phyloP scores from a whole-genome alignment of 2,888 invertebrate species.

The Hydriomena furcata region DNA sequence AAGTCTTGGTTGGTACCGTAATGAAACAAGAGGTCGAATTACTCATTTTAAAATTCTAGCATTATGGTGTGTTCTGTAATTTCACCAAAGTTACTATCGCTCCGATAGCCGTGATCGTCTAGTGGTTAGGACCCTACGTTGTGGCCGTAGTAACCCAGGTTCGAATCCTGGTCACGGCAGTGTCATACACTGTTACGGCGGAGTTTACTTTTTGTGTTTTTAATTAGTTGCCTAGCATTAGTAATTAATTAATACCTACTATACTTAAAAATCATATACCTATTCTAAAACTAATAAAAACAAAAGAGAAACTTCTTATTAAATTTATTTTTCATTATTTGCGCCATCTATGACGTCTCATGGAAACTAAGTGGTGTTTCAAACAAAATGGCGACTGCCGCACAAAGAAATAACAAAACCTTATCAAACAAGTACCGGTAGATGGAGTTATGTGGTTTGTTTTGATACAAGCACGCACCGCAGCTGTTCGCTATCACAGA shows the following conservation, averaged over 20 bases:
- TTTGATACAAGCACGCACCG: conserved; percentile 77
- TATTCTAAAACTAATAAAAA: not conserved
- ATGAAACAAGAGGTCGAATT: no score
- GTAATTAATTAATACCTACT: no score
- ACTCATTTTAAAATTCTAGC: no score
- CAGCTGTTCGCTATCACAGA: conserved; percentile 83
- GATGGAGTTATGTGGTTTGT: conserved; percentile 73
- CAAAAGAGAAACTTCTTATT: not conserved
- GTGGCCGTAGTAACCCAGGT: conserved; percentile 91
- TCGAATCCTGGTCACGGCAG: conserved; percentile 80
- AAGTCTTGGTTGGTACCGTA: no score
- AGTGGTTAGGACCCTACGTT: conserved; percentile 91
- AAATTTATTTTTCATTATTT: conserved; percentile 15
- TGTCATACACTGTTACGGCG: conserved; percentile 62
- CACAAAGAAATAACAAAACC: not conserved
- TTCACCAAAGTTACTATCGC: not conserved
- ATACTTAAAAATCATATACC: no score
- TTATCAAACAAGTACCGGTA: conserved; percentile 29
- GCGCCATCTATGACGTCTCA: conserved; percentile 45
- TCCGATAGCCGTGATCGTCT: conserved; percentile 84
- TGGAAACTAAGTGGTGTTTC: conserved; percentile 6
- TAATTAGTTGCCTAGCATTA: conserved; percentile 12
- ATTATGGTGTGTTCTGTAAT: conserved; percentile 11
- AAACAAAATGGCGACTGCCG: conserved; percentile 13
- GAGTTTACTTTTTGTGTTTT: conserved; percentile 43